Evolutionary conservation across 2,888 invertebrate genomes (phyloP).

Genomic region (Caenorhabditis sp.): DNA sequence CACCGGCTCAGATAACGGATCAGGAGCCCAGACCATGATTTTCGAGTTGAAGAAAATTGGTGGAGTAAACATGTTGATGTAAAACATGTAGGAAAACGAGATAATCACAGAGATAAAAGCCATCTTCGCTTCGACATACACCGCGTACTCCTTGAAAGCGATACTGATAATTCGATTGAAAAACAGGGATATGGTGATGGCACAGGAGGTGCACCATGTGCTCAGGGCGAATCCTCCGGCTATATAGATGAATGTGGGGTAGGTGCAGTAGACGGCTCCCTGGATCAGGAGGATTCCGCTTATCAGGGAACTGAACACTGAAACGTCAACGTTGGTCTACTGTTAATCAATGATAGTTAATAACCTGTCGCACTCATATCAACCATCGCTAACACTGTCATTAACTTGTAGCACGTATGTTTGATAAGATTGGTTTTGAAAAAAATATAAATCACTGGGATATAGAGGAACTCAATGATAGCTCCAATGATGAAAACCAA

Average conservation of each 20-base stretch:
- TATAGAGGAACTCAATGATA: conserved; percentile 32
- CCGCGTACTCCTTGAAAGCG: conserved; percentile 30
- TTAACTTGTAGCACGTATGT: conserved; percentile 25
- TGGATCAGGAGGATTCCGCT: conserved; percentile 31
- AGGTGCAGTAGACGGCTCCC: conserved; percentile 38
- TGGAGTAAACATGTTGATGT: conserved; percentile 25
- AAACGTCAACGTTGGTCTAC: too few species aligned
- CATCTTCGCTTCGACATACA: conserved; percentile 22
- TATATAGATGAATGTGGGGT: conserved; percentile 38
- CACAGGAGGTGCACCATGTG: conserved; percentile 30
- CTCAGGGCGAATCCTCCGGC: conserved; percentile 26
- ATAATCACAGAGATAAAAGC: conserved; percentile 26
- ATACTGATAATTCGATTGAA: conserved; percentile 36
- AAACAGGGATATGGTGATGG: conserved; percentile 25
- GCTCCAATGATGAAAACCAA: conserved; percentile 19
- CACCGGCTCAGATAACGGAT: conserved; percentile 25
- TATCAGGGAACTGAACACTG: conserved; percentile 35
- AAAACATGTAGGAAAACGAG: conserved; percentile 16
- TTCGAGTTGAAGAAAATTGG: conserved; percentile 20
- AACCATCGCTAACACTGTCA: too few species aligned
- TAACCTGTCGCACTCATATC: conserved; percentile 30
- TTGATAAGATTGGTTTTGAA: conserved; percentile 28
- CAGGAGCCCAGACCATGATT: conserved; percentile 22
- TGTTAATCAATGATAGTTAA: too few species aligned
- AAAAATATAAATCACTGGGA: conserved; percentile 39